Evolutionary conservation across 2,113 vertebrate species (phyloP).

Genomic region (Pleuronectes platessa): DNA sequence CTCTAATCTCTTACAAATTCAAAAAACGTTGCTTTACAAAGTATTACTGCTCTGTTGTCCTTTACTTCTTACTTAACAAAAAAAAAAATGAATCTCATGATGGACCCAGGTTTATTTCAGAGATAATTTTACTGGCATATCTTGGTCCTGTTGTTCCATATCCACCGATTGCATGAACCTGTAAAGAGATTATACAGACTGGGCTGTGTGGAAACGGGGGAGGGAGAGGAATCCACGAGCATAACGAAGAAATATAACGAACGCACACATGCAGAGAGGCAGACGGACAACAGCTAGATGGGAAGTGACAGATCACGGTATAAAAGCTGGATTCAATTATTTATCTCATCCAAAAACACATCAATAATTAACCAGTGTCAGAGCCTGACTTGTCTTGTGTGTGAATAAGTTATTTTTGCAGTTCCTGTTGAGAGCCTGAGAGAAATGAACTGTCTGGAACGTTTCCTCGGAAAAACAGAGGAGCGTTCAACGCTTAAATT

Average conservation of each 20-base stretch:
- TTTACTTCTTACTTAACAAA: constrained; percentile 21
- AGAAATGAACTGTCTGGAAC: neutral
- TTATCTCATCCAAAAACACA: constrained; percentile 68
- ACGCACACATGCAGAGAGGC: constrained; percentile 21
- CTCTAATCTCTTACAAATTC: constrained; percentile 72
- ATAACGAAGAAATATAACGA: constrained; percentile 42
- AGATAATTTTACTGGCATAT: neutral
- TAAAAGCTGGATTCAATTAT: constrained; percentile 73
- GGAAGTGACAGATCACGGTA: constrained; percentile 61
- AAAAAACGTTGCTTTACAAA: constrained; percentile 44
- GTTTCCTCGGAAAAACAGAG: neutral
- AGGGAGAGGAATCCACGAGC: constrained; percentile 39
- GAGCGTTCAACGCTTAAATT: neutral
- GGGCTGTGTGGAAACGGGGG: constrained; percentile 40
- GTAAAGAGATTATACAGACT: constrained; percentile 57
- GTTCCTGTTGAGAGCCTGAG: neutral
- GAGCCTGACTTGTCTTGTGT: constrained; percentile 45
- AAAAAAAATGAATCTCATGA: constrained; percentile 22
- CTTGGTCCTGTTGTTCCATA: neutral
- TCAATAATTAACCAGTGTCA: constrained; percentile 70
- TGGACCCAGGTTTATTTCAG: neutral
- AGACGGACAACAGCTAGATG: constrained; percentile 40
- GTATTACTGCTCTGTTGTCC: constrained; percentile 19
- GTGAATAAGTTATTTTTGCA: constrained; percentile 51
- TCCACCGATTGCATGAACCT: constrained; percentile 35